Percentiles rank a stretch among this genome's conserved stretches.
Conservation (phyloP, 2,797 vertebrate genomes). For the Clamator glandarius region DNA sequence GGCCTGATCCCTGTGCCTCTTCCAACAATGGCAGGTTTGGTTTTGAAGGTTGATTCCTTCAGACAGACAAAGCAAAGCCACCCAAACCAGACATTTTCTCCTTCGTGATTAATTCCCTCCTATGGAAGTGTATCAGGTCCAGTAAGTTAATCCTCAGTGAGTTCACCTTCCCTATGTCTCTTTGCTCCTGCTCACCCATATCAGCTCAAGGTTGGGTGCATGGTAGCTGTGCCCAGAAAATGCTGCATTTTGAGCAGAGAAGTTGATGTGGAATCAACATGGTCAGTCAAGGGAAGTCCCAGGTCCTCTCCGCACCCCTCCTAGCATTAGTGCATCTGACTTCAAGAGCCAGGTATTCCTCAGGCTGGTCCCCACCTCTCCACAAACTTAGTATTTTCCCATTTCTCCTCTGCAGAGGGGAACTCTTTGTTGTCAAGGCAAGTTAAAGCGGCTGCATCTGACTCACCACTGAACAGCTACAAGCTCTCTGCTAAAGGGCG, state of each 20-base stretch:
- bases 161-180: not conserved
- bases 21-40: not conserved
- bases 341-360: no score
- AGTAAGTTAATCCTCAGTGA: not conserved
- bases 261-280: not conserved
- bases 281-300: accelerated
- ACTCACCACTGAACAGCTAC: no score
- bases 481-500: no score
- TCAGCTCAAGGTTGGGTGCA: accelerated
- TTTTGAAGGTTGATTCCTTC: not conserved
- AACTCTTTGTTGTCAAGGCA: no score
- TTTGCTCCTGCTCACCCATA: not conserved
- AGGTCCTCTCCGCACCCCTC: no score
- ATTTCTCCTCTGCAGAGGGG: no score
- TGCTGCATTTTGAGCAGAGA: not conserved
- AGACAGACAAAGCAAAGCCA: not conserved
- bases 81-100: no score
- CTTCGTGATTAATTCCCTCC: not conserved
- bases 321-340: no score
- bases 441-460: no score
- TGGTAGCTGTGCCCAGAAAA: not conserved
- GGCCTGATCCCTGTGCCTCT: not conserved
- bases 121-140: accelerated
- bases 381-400: no score
- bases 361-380: no score